Base-by-base conservation (phyloP, 1,140 invertebrate species). In the Dolichoris vasculosae region DNA sequence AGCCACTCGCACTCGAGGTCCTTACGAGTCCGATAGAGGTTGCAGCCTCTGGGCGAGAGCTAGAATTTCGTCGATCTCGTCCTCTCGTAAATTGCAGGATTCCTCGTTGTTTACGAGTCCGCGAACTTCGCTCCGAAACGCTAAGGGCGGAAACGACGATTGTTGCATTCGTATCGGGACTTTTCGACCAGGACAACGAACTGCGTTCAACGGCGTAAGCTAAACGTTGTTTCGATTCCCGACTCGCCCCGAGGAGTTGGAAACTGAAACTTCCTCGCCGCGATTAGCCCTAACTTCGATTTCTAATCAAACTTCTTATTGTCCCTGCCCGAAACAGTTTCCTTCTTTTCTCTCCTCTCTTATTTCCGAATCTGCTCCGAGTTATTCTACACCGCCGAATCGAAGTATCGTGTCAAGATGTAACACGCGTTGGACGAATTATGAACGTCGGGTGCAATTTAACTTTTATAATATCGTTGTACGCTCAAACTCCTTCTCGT, bases 291-390 rank as follows among this genome's bases (percentile, higher is more conserved):
- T 73, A 26, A 43, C 26, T 73, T 43, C 69, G 69, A 43, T 73
- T 73, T 73, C 38, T 73, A 73, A 73, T 73, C 38, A 73, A 73
- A 73, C 69, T n/a, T 17, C 32, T 69, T 69, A 15, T 69, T 38
- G 67, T 38, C 15, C 40, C 64, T 35, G 20, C 3, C 23, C 23
- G 26, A 26, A 26, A 59, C 20, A 26, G 2, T 35, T 0, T 15
- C 3, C 38, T 38, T 69, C 67, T 32, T 69, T 73, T 43, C n/a
- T 43, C 43, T n/a, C 23, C 43, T 43, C 23, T 32, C 1, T 11
- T 35, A 23, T 55, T 77, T n/a, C 23, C 15, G 3, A 4, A 17
- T 40, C 38, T 43, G 38, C 40, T 20, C 7, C 9, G 23, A 40
- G 69, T 32, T 23, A 8, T 73, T 20, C 38, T 40, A 26, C 23